Base-by-base conservation (phyloP, 2,888 invertebrate species). In the Polymixis lichenea region DNA sequence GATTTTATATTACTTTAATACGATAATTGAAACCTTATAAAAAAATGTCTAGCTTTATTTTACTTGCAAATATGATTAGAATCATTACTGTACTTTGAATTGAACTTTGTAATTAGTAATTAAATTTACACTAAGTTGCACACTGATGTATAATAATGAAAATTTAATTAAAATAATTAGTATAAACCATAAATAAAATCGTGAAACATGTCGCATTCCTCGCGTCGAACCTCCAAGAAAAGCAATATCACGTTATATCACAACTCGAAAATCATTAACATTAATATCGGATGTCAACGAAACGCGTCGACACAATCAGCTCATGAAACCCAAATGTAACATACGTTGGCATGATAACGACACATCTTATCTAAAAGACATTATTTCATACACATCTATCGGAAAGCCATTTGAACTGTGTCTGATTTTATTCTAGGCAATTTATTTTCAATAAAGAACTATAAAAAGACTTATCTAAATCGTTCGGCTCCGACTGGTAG, bases 381-480 rank as follows among this genome's bases (percentile, higher is more conserved):
- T 95, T 96, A 96, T 95, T 96, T 96, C 96, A 96, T 95, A 95
- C 93, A 94, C 94, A 96, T 95, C 95, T 95, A 96, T 96, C 96
- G 96, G 96, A 95, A 96, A 96, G 93, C 95, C 96, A 95, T 96
- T 95, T 90, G 92, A 92, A 95, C 93, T 93, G 93, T 92, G 95
- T 94, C 93, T 95, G 95, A 96, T 95, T 96, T 96, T 95, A 96
- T 96, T 96, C 96, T 96, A 94, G 94, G 96, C 96, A 96, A 96
- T 96, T 96, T 96, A 96, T 96, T 96, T 96, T 96, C 96, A 96
- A 96, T 96, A 96, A 96, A 96, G 96, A 96, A 96, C 96, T 96
- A 96, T 96, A 96, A 96, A 96, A 96, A 95, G 96, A 96, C 96
- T 96, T 96, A 96, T 96, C 96, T 96, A 95, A 96, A 96, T 96